Base-by-base conservation (phyloP, 2,797 vertebrate species). In the Chelonia mydas region DNA sequence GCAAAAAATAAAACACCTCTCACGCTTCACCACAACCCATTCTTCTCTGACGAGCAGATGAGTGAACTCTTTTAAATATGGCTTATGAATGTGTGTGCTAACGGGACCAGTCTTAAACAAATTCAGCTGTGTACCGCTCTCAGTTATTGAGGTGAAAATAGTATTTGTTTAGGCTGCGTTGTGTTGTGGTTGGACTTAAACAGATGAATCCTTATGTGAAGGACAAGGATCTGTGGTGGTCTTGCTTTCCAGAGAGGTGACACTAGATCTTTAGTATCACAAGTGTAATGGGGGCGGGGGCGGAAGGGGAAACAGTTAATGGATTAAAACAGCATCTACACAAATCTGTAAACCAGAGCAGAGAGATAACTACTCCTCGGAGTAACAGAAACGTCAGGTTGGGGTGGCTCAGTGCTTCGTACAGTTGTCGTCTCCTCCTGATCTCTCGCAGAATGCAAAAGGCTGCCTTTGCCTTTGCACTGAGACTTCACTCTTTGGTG, bases 121-220 rank as follows among this genome's bases (percentile, higher is more conserved):
- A 49, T 31, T 27, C 3, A 0, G 68, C 59, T 10, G 19, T 85
- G 81, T 49, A 3, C 15, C 15, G 3, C 31, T 21, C 11, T 21
- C 0, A 0, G 5, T 4, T 27, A 0, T 11, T 53, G 21, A 0
- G 51, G 86, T 41, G 27, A 77, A 1, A 59, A 81, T 1, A 0
- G 45, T 23, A 13, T 0, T 92, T 93, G 41, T 83, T 4, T 8
- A 65, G 92, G 86, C 50, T 84, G 1, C 0, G 19, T 37, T 6
- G 50, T 17, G 4, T 80, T 54, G 5, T 21, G 15, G 65, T 13
- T 45, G 82, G 41, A 45, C 31, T 31, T 51, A 57, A 59, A 68
- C 41, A 19, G 11, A 47, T 90, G 83, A 13, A 12, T 47, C 16
- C 72, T 13, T 80, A 57, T 84, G 85, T 49, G 65, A 1, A 59